A percentile compares a stretch with the other conserved stretches of the same genome.
phyloP scores from a whole-genome alignment of 2,888 invertebrate species.

The Sarcophaga rosellei region DNA sequence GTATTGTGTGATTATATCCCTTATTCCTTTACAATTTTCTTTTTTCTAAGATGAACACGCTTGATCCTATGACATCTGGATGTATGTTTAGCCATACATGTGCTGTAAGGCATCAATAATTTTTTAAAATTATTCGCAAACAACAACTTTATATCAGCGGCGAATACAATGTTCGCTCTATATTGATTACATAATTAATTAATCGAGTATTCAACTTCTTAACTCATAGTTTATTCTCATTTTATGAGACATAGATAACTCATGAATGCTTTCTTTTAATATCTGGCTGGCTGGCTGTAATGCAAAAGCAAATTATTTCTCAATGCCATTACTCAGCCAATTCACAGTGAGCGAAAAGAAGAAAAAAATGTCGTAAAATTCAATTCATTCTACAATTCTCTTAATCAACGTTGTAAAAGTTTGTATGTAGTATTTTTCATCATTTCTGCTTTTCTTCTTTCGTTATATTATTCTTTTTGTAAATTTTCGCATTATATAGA shows the following conservation, averaged over 20 bases:
- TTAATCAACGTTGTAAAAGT: constrained; percentile 11
- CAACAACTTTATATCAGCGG: no score
- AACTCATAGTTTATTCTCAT: no score
- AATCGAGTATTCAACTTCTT: no score
- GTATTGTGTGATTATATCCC: neutral
- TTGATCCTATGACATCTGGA: no score
- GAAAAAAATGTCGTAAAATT: constrained; percentile 48
- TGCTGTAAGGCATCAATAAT: no score
- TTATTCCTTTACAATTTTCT: no score
- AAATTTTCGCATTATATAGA: constrained; percentile 36
- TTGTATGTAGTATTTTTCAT: neutral
- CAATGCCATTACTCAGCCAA: constrained; percentile 44
- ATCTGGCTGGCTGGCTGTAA: constrained; percentile 11
- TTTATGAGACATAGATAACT: no score
- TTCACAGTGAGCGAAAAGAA: constrained; percentile 40
- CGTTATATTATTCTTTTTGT: constrained; percentile 14
- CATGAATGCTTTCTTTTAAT: constrained; percentile 27
- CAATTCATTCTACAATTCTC: constrained; percentile 32
- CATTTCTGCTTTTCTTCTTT: constrained; percentile 21
- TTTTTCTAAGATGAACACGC: no score
- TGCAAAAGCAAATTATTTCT: constrained; percentile 33
- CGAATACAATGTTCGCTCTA: no score
- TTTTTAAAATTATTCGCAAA: no score
- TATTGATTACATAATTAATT: no score
- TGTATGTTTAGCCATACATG: no score